A percentile compares a stretch with the other conserved stretches of the same genome.
Evolutionary conservation across 2,888 invertebrate genomes (phyloP).

Genomic region (Catocala nupta): DNA sequence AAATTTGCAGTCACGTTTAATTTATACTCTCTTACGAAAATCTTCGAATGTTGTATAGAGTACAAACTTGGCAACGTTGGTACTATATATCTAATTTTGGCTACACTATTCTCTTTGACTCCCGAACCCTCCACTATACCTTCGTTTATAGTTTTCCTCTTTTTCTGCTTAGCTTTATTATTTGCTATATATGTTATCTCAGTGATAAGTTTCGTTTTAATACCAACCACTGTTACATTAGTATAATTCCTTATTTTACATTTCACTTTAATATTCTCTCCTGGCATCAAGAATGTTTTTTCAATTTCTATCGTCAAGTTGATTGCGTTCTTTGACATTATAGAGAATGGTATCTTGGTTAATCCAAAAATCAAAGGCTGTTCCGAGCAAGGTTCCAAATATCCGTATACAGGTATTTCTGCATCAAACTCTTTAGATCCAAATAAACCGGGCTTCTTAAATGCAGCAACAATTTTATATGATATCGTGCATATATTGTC

Average conservation of each 20-base stretch:
- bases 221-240: conserved; percentile 1
- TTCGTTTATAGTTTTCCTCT: conserved; percentile 8
- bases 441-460: conserved; percentile 42
- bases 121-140: conserved; percentile 17
- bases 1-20: conserved; percentile 47
- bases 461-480: conserved; percentile 43
- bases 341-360: background rate
- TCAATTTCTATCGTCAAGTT: conserved; percentile 7
- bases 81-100: conserved; percentile 28
- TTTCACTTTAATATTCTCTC: conserved; percentile 10
- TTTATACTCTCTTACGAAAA: conserved; percentile 45
- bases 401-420: conserved; percentile 9
- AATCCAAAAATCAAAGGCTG: background rate
- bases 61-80: conserved; percentile 41
- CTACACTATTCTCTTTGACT: conserved; percentile 36
- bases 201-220: conserved; percentile 11
- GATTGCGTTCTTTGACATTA: background rate
- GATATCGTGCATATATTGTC: conserved; percentile 32
- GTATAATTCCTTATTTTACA: conserved; percentile 14
- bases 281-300: conserved; percentile 12
- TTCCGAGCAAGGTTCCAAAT: background rate
- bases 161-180: conserved; percentile 6
- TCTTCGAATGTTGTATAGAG: conserved; percentile 50
- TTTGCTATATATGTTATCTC: conserved; percentile 19
- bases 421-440: conserved; percentile 20